Percentiles rank a stretch among this genome's conserved stretches.
Evolutionary conservation across 2,888 invertebrate species (phyloP).

Genomic region (Napeogenes sylphis): DNA sequence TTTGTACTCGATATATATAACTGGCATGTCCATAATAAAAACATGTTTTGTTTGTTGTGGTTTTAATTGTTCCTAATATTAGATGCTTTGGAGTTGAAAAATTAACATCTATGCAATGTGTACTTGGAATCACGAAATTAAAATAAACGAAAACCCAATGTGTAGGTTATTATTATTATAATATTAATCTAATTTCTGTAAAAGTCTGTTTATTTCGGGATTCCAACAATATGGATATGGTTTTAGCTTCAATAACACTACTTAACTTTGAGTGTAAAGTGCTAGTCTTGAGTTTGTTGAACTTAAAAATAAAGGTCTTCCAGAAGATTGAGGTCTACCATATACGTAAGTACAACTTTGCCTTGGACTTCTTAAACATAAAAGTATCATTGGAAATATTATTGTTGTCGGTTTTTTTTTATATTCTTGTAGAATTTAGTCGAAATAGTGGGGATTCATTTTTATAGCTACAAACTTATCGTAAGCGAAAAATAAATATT

Average conservation of each 20-base stretch:
- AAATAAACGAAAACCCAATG: not conserved
- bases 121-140: conserved; percentile 17
- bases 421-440: too few species aligned
- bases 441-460: too few species aligned
- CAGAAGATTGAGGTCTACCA: not conserved
- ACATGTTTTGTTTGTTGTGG: conserved; percentile 74
- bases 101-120: conserved; percentile 13
- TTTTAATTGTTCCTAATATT: conserved; percentile 68
- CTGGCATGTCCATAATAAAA: conserved; percentile 72
- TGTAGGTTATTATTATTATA: too few species aligned
- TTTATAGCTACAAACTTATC: too few species aligned
- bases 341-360: not conserved
- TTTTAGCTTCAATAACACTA: not conserved
- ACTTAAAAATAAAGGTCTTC: not conserved
- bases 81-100: conserved; percentile 32
- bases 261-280: not conserved
- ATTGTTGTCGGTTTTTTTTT: too few species aligned
- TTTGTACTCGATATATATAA: conserved; percentile 35
- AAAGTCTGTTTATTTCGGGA: not conserved
- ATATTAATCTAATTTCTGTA: too few species aligned
- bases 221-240: not conserved
- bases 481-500: too few species aligned
- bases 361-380: too few species aligned
- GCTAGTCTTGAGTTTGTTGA: not conserved
- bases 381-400: too few species aligned